Evolutionary conservation across 2,888 invertebrate genomes (phyloP).

Genomic region (Elysia crispata): DNA sequence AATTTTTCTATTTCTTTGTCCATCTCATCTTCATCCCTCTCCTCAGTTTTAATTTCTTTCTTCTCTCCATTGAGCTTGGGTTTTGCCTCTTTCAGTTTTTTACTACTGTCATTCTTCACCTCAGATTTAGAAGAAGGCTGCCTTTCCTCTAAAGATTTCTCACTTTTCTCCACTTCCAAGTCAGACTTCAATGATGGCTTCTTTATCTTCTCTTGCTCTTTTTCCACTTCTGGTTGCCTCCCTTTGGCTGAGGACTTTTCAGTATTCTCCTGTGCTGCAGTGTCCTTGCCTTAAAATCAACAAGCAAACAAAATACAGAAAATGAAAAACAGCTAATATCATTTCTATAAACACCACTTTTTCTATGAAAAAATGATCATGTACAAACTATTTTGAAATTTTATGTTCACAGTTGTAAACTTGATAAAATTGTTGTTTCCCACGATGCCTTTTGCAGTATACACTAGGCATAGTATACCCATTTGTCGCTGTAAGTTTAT

Average conservation of each 20-base stretch:
- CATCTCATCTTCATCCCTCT: slow-evolving; percentile 58
- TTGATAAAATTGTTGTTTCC: too few species aligned
- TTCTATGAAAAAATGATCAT: too few species aligned
- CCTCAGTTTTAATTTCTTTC: slow-evolving; percentile 31
- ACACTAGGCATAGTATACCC: too few species aligned
- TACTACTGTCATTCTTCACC: slow-evolving; percentile 30
- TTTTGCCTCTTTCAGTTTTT: background rate
- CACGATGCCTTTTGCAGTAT: too few species aligned
- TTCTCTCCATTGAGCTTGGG: slow-evolving; percentile 41
- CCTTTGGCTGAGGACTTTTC: slow-evolving; percentile 52
- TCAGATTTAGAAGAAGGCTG: background rate
- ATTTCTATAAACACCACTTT: too few species aligned
- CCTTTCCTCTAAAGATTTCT: background rate
- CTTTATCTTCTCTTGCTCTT: slow-evolving; percentile 36
- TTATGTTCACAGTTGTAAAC: too few species aligned
- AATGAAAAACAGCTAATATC: too few species aligned
- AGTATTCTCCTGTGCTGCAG: background rate
- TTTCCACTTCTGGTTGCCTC: slow-evolving; percentile 13
- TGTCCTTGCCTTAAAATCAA: too few species aligned
- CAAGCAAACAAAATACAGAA: too few species aligned
- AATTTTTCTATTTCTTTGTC: slow-evolving; percentile 63
- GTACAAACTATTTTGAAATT: too few species aligned
- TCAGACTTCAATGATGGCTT: slow-evolving; percentile 5
- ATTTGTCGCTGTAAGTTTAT: too few species aligned
- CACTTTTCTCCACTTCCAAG: slow-evolving; percentile 3